phyloP scores from a whole-genome alignment of 2,888 invertebrate species.

The Zygaena filipendulae region DNA sequence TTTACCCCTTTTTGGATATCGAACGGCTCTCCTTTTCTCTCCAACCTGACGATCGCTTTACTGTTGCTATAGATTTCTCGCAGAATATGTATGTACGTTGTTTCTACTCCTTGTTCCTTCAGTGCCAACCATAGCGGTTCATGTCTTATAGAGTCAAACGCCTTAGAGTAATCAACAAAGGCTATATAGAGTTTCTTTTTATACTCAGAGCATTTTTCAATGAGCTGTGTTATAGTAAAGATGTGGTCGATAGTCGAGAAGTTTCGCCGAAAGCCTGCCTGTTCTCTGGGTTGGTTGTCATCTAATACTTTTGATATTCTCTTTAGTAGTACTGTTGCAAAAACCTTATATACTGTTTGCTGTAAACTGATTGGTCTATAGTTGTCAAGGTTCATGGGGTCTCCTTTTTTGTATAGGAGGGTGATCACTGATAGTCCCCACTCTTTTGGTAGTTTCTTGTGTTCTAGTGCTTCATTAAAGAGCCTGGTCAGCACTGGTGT shows the following conservation, averaged over 20 bases:
- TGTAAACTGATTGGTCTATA: constrained; percentile 2
- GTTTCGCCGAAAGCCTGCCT: constrained; percentile 3
- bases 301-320: neutral
- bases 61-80: constrained; percentile 4
- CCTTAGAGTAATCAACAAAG: constrained; percentile 6
- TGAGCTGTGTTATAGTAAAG: constrained; percentile 1
- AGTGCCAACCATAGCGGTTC: constrained; percentile 9
- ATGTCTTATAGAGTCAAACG: too few species aligned
- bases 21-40: constrained; percentile 1
- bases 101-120: constrained; percentile 2
- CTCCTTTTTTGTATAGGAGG: neutral
- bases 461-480: neutral
- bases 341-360: constrained; percentile 1
- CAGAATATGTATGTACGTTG: constrained; percentile 8
- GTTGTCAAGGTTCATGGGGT: neutral
- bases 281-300: constrained; percentile 2
- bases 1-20: constrained; percentile 1
- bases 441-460: neutral
- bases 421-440: constrained; percentile 1
- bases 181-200: constrained; percentile 1
- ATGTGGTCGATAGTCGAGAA: constrained; percentile 6
- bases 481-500: neutral
- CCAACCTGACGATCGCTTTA: constrained; percentile 3
- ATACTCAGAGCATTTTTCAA: constrained; percentile 3
- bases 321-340: neutral